These are phyloP conservation scores for Platysteira castanea DNA, from an alignment of 2,113 vertebrate species.

Conservation along the genomic window DNA sequence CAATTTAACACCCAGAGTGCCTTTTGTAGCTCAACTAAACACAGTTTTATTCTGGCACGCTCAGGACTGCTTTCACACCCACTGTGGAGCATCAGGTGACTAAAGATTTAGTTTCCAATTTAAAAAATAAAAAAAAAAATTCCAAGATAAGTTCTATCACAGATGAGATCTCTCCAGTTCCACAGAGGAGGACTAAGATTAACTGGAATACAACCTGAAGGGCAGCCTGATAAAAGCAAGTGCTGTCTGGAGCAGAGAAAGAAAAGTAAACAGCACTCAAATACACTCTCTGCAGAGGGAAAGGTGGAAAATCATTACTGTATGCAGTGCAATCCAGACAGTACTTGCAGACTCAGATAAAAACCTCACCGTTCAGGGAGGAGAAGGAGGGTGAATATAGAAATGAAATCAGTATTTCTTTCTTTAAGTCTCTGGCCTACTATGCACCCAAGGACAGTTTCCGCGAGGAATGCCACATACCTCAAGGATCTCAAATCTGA, in stretches of 20 bases:
- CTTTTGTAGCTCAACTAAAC: not conserved
- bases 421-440: not conserved
- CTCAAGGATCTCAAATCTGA: not conserved
- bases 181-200: not conserved
- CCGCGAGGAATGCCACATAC: not conserved
- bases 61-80: not conserved
- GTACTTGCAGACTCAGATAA: not conserved
- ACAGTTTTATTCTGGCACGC: not conserved
- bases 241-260: not conserved
- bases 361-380: not conserved
- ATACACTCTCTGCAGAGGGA: not conserved
- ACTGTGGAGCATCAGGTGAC: not conserved
- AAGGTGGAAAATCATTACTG: not conserved
- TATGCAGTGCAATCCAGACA: not conserved
- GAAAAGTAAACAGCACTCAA: not conserved
- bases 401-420: not conserved
- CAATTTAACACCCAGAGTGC: not conserved
- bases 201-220: not conserved
- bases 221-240: not conserved
- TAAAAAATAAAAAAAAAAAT: not conserved
- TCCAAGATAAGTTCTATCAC: not conserved
- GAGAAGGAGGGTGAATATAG: not conserved
- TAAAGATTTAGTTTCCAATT: not conserved
- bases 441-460: not conserved
- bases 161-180: not conserved